phyloP scores from a whole-genome alignment of 1,140 invertebrate species.

The Aphelinus certus region DNA sequence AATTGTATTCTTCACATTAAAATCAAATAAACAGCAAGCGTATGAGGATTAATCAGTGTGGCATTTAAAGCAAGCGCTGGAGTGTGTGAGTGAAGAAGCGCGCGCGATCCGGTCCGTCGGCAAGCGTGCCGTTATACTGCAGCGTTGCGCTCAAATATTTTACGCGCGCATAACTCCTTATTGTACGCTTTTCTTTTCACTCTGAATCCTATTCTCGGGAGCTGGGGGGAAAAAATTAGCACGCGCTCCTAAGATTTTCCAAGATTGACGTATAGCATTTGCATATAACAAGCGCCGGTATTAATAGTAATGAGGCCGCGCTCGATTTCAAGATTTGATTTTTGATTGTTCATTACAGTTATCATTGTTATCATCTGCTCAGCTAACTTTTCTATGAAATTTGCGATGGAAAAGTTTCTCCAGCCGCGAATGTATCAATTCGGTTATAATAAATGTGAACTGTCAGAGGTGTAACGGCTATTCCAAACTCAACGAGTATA shows the following conservation, averaged over 20 bases:
- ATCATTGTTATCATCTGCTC: no score
- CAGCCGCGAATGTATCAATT: no score
- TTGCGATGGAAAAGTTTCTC: no score
- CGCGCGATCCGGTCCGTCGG: slow-evolving; percentile 23
- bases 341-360: background rate
- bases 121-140: slow-evolving; percentile 2
- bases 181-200: slow-evolving; percentile 13
- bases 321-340: background rate
- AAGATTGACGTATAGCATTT: slow-evolving; percentile 1
- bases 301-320: background rate
- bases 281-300: background rate
- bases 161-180: background rate
- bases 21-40: no score
- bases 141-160: slow-evolving; percentile 6
- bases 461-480: no score
- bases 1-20: no score
- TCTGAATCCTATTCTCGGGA: slow-evolving; percentile 10
- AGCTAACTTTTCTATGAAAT: no score
- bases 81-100: slow-evolving; percentile 6
- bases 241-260: background rate
- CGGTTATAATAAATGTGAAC: no score
- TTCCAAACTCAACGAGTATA: no score
- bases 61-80: slow-evolving; percentile 4
- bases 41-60: no score
- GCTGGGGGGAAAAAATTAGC: slow-evolving; percentile 10